Evolutionary conservation across 2,888 invertebrate species (phyloP), one percentile per base, ranked within the genome.

Genomic region (Leptopilina myrica): DNA sequence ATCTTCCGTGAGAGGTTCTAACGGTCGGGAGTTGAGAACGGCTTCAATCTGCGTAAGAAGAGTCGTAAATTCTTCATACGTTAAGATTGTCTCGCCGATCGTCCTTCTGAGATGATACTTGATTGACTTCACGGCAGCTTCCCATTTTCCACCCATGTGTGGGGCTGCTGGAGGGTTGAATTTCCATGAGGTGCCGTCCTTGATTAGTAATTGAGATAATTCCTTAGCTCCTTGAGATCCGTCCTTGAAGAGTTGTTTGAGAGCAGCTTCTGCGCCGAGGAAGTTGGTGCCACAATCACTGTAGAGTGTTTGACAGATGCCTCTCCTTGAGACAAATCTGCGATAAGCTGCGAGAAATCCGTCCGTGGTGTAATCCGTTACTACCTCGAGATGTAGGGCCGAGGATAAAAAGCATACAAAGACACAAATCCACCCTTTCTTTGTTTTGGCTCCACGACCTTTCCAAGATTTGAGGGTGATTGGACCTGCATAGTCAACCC

Each of bases 401-500:
- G 49, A 49, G 2, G 49, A 49, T 49, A 0, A 49, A 11, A 49
- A 49, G 12, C 49, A 49, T 1, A 83, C 83, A 53, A 83, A 84
- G 0, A 85, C 43, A 1, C 77, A 77, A 14, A 83, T 64, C 79
- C 80, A 82, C 0, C 75, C 80, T 40, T 87, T 87, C 0, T 76
- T n/a, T 5, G 64, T 33, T 64, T 79, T 78, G 0, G 79, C 56
- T 3, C 78, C 78, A 40, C 84, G 67, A 1, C 83, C 81, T 11
- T 75, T 78, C 62, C 75, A 80, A 0, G 82, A 78, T 7, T 79
- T 79, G 8, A 86, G 2, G 0, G 53, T 62, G 64, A 85, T 53
- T 3, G 86, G 87, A 5, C 85, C 86, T 0, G 86, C 86, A 43
- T 86, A 86, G 49, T 86, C 84, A 0, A 88, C 66, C 4, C 85